Conservation (phyloP, 1,140 invertebrate genomes). For the Hydropsyche tenuis region DNA sequence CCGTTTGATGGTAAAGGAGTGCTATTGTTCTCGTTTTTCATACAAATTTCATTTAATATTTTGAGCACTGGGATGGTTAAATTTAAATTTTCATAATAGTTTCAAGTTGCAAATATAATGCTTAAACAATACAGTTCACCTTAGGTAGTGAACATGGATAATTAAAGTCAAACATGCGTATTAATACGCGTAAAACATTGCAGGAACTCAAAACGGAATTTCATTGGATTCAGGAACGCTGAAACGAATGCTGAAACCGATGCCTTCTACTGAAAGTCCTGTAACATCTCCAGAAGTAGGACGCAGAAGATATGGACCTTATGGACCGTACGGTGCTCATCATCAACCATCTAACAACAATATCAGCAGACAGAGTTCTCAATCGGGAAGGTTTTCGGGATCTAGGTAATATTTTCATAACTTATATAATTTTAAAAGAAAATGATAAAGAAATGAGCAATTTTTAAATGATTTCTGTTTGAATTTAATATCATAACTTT, state of each 20-base stretch:
- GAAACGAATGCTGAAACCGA: constrained; percentile 92
- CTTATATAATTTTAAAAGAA: no score
- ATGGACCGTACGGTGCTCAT: constrained; percentile 48
- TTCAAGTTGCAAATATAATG: no score
- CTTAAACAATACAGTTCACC: no score
- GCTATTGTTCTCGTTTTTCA: no score
- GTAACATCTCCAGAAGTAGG: constrained; percentile 89
- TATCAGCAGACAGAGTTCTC: constrained; percentile 53
- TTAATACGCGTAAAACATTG: constrained; percentile 8
- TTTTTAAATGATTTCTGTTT: no score
- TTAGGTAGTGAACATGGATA: no score
- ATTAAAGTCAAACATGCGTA: not conserved
- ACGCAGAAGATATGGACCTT: constrained; percentile 70
- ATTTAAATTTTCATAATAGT: not conserved
- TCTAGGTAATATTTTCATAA: constrained; percentile 55
- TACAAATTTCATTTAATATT: not conserved
- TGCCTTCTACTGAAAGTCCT: constrained; percentile 85
- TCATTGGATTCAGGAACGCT: constrained; percentile 83
- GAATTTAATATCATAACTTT: no score
- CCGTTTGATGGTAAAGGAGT: no score
- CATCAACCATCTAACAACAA: constrained; percentile 51
- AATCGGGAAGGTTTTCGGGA: constrained; percentile 59
- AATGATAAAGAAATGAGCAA: no score
- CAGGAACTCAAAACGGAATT: constrained; percentile 54
- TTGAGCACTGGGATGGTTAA: not conserved